Conservation (phyloP, 2,113 vertebrate species). For the Coryphaenoides rupestris region DNA sequence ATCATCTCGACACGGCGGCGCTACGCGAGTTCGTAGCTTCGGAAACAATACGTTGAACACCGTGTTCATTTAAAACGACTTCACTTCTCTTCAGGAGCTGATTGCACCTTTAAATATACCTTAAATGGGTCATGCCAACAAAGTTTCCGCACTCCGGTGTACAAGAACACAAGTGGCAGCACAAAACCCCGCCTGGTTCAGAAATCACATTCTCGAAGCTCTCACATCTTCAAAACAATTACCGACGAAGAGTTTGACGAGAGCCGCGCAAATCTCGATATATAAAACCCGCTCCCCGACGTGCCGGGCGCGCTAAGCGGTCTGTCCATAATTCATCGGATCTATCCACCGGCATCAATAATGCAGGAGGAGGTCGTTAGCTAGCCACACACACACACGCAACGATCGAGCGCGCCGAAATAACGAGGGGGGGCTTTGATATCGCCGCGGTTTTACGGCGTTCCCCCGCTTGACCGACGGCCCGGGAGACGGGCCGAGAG, state of each 20-base stretch:
- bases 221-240: neutral
- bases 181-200: conserved; percentile 18
- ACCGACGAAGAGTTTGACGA: conserved; percentile 10
- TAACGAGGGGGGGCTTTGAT: conserved; percentile 27
- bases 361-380: conserved; percentile 47
- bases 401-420: conserved; percentile 5
- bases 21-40: no score
- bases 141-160: no score
- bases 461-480: conserved; percentile 33
- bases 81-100: no score
- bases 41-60: no score
- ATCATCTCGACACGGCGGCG: no score
- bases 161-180: no score
- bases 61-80: no score
- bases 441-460: conserved; percentile 14
- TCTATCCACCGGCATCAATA: conserved; percentile 51
- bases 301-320: conserved; percentile 35
- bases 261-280: conserved; percentile 26
- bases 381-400: conserved; percentile 41
- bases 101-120: no score
- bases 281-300: conserved; percentile 17
- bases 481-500: conserved; percentile 23
- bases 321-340: conserved; percentile 56
- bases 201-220: conserved; percentile 27
- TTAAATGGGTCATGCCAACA: no score